These are phyloP conservation scores for Eretmochelys imbricata DNA, from an alignment of 2,113 vertebrate species.

Conservation along the genomic window DNA sequence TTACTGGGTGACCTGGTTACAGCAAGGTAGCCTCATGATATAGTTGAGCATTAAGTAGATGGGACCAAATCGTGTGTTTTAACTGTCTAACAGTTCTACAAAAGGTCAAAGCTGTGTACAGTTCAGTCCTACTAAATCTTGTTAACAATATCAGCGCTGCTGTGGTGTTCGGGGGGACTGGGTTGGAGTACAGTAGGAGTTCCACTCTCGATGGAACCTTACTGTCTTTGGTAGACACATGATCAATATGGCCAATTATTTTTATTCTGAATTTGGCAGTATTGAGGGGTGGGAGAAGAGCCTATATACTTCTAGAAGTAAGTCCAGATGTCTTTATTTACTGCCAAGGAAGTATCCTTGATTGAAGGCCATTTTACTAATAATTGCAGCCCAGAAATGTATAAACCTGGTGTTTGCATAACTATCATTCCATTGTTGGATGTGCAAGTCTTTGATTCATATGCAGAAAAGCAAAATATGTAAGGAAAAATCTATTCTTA, in stretches of 20 bases:
- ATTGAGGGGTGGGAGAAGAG: not conserved
- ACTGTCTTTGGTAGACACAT: not conserved
- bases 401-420: not conserved
- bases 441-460: slow-evolving; percentile 3
- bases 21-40: not conserved
- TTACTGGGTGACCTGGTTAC: not conserved
- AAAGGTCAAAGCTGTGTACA: not conserved
- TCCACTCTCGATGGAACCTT: rapidly evolving
- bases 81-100: not conserved
- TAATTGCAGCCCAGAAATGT: not conserved
- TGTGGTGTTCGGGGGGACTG: not conserved
- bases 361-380: not conserved
- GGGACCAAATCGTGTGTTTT: not conserved
- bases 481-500: not conserved
- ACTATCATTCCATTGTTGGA: not conserved
- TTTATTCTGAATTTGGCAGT: not conserved
- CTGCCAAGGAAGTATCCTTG: not conserved
- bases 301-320: not conserved
- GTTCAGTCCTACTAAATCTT: not conserved
- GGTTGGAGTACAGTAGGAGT: not conserved
- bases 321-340: not conserved
- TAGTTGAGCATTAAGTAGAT: not conserved
- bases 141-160: not conserved
- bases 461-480: slow-evolving; percentile 1
- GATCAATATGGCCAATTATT: not conserved